Conservation (phyloP, 2,888 invertebrate genomes). For the Bimastos eiseni region DNA sequence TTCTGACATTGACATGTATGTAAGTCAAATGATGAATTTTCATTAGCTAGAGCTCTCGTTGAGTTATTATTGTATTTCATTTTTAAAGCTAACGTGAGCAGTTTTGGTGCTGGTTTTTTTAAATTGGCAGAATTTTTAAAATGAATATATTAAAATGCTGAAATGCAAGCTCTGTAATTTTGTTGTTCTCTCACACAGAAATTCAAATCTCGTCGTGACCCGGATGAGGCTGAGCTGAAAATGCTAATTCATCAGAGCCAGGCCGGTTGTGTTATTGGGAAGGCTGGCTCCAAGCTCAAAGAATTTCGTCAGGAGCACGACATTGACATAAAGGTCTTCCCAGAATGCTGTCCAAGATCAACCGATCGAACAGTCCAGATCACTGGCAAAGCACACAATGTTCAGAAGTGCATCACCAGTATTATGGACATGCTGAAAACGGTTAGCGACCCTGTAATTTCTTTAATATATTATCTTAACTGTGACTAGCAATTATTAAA, state of each 20-base stretch:
- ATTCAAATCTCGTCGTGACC: constrained; percentile 24
- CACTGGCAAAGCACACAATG: constrained; percentile 31
- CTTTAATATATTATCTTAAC: background rate
- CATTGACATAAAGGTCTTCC: constrained; percentile 36
- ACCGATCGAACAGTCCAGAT: constrained; percentile 32
- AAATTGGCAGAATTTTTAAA: background rate
- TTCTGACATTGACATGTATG: background rate
- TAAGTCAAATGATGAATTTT: background rate
- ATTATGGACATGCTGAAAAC: constrained; percentile 33
- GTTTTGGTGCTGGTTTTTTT: background rate
- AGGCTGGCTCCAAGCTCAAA: constrained; percentile 36
- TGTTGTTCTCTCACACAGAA: background rate
- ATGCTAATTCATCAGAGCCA: constrained; percentile 38
- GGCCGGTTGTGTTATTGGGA: constrained; percentile 39
- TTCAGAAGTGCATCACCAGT: constrained; percentile 29
- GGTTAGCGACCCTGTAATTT: background rate
- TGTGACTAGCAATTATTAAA: background rate
- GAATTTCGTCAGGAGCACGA: constrained; percentile 33
- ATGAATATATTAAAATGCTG: background rate
- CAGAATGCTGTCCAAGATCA: constrained; percentile 36
- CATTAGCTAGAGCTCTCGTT: background rate
- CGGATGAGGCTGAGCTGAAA: constrained; percentile 21
- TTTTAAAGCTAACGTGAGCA: too few relatives aligned
- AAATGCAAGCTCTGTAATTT: background rate
- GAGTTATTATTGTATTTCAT: background rate